A percentile compares a stretch with the other conserved stretches of the same genome.
Evolutionary conservation across 1,140 invertebrate species (phyloP).

Genomic region (Drosophila jambulina): DNA sequence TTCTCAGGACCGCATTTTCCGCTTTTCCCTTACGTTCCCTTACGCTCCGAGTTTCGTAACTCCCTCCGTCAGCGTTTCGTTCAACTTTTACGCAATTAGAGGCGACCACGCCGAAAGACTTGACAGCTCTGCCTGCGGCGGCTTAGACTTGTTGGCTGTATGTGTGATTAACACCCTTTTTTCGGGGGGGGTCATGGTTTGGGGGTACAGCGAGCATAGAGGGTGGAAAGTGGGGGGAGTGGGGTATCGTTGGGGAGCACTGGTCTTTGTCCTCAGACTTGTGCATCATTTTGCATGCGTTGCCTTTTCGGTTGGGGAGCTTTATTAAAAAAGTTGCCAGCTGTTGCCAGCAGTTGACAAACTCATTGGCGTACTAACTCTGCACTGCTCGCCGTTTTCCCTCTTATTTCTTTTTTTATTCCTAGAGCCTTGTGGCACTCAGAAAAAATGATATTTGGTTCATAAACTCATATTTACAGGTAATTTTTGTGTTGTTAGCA

Average conservation of each 20-base stretch:
- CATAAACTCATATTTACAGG: no score
- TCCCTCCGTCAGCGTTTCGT: conserved; percentile 39
- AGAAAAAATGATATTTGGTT: no score
- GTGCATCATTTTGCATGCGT: conserved; percentile 72
- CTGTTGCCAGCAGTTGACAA: conserved; percentile 74
- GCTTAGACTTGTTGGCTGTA: conserved; percentile 45
- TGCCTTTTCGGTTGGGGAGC: conserved; percentile 43
- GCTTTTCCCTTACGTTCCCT: conserved; percentile 2
- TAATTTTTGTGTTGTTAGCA: no score
- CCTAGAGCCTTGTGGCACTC: neutral
- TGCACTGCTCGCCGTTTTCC: neutral
- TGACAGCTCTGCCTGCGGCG: conserved; percentile 41
- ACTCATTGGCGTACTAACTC: conserved; percentile 58
- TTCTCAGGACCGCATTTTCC: conserved; percentile 1
- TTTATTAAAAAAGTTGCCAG: conserved; percentile 80
- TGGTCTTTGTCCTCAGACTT: conserved; percentile 46
- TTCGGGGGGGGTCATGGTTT: neutral
- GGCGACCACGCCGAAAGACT: conserved; percentile 49
- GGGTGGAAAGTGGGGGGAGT: neutral
- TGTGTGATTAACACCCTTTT: conserved; percentile 51
- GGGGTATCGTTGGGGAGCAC: neutral
- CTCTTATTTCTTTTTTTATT: neutral
- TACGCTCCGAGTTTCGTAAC: conserved; percentile 12
- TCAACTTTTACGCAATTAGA: conserved; percentile 58
- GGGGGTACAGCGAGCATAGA: neutral